Evolutionary conservation across 2,113 vertebrate species (phyloP), one percentile per base, ranked within the genome.

Genomic region (Grammomys surdaster): DNA sequence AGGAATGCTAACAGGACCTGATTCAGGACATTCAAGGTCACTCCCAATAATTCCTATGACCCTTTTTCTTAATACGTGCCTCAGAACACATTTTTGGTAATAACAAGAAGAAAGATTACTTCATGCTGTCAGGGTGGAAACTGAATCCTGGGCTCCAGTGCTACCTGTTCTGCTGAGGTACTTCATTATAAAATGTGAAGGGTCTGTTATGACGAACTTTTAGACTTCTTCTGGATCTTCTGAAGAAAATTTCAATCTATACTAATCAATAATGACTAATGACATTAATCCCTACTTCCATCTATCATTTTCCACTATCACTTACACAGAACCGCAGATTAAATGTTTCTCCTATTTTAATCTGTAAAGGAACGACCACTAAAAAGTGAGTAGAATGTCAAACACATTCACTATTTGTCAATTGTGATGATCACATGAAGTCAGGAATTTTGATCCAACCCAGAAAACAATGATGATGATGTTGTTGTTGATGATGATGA

Each of bases 321-420:
- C 73, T 94, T 51, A 54, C 7, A 82, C 0, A 65, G n/a, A 63
- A 40, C 33, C 10, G 48, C 54, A 51, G 40, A 88, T 92, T 36
- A 94, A 89, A 65, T 1, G 12, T 22, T 28, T 95, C 11, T 94
- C 48, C 88, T 88, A 16, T 81, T 48, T 93, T 85, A 77, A 60
- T 92, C 48, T 48, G 86, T 36, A 94, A 91, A 9, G 24, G 54
- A 67, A 80, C 0, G 75, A 43, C 65, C 67, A 69, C 78, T 91
- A 56, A 89, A 89, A 56, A 60, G 13, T 10, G 69, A 95, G 88
- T 69, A 51, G 33, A 80, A 75, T 17, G 12, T 13, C 67, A 91
- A 75, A 91, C 78, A 33, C n/a, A 90, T 56, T 89, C 90, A 87
- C 48, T 91, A 33, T 78, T 11, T 93, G 48, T 56, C 82, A 96